Conservation (phyloP, 2,113 vertebrate genomes). For the Crotalus viridis region DNA sequence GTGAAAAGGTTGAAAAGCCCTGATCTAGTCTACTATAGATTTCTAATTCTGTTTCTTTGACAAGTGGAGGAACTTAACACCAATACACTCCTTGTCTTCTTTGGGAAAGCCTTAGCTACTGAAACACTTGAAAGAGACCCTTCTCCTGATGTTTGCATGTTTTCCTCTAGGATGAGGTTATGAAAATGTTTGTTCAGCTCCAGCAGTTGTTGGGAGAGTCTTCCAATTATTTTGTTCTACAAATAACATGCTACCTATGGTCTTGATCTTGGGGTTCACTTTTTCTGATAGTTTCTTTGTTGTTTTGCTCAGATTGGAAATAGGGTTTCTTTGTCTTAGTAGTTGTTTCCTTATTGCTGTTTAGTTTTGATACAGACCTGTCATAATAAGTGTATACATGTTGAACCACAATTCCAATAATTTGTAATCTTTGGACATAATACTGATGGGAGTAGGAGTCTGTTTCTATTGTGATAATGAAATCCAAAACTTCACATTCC, state of each 20-base stretch:
- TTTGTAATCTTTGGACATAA: not conserved
- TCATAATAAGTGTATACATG: not conserved
- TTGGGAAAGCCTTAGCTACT: not conserved
- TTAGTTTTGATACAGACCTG: not conserved
- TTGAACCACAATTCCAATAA: not conserved
- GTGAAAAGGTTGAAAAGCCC: too few species aligned
- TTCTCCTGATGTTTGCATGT: not conserved
- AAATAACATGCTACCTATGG: not conserved
- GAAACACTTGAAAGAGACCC: too few species aligned
- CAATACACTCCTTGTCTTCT: not conserved
- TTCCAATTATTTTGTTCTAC: not conserved
- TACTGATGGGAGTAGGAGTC: not conserved
- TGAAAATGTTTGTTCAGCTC: not conserved
- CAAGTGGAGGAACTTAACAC: not conserved
- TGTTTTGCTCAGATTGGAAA: not conserved
- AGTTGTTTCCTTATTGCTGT: not conserved
- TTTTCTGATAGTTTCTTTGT: not conserved
- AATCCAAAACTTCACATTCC: not conserved
- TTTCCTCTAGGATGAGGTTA: not conserved
- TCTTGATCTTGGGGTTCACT: not conserved
- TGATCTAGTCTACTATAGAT: not conserved
- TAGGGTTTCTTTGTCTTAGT: not conserved
- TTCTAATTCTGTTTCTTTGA: not conserved
- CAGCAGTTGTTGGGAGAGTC: not conserved
- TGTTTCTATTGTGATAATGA: not conserved